Evolutionary conservation across 2,797 vertebrate species (phyloP).

Genomic region (Loris lydekkerianus): DNA sequence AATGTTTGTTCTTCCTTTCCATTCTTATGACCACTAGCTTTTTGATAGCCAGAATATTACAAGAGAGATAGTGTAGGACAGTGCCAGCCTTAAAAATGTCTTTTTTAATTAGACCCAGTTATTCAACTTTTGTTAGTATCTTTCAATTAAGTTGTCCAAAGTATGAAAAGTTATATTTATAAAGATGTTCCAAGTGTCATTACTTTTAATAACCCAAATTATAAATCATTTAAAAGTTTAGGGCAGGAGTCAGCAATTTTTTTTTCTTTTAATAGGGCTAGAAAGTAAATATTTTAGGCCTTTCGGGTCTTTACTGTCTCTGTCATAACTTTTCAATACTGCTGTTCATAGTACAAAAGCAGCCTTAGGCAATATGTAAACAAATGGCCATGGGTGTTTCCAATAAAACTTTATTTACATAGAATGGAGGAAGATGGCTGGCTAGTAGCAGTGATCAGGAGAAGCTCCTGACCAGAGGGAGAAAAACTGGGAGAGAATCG

Average conservation of each 20-base stretch:
- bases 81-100: not conserved
- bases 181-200: not conserved
- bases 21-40: not conserved
- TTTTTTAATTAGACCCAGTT: conserved; percentile 1
- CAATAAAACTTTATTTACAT: conserved; percentile 8
- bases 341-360: not conserved
- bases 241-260: not conserved
- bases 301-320: not conserved
- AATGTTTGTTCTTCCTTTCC: not conserved
- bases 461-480: too few relatives aligned
- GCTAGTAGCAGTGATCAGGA: too few relatives aligned
- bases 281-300: not conserved
- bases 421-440: too few relatives aligned
- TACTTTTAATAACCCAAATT: conserved; percentile 15
- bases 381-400: not conserved
- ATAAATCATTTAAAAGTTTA: conserved; percentile 35
- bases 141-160: not conserved
- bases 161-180: not conserved
- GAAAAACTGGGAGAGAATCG: too few relatives aligned
- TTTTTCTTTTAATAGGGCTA: not conserved
- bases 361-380: not conserved
- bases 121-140: not conserved
- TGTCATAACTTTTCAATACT: not conserved
- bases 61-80: not conserved
- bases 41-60: not conserved